Evolutionary conservation across 2,888 invertebrate species (phyloP).

Genomic region (Salpingus planirostris): DNA sequence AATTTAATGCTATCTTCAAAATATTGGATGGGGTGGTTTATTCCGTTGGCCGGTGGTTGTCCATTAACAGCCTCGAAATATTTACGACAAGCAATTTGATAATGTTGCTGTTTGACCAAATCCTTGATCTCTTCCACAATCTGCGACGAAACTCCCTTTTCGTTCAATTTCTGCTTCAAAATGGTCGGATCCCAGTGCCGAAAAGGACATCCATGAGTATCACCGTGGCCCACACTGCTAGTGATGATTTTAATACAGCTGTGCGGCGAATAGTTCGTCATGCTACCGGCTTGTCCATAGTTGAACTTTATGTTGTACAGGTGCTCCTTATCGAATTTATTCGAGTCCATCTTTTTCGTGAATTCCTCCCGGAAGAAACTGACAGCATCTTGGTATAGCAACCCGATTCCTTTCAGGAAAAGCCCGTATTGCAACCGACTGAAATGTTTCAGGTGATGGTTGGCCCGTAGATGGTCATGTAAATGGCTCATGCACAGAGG

Average conservation of each 20-base stretch:
- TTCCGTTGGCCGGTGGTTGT: constrained; percentile 52
- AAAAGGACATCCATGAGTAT: constrained; percentile 92
- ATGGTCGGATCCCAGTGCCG: constrained; percentile 65
- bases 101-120: constrained; percentile 68
- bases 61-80: constrained; percentile 69
- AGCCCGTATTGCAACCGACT: constrained; percentile 87
- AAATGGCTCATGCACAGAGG: constrained; percentile 94
- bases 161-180: constrained; percentile 63
- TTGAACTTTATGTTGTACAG: constrained; percentile 85
- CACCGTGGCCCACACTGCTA: constrained; percentile 63
- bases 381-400: constrained; percentile 82
- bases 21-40: constrained; percentile 88
- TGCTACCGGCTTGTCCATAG: constrained; percentile 93
- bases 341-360: constrained; percentile 69
- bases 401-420: constrained; percentile 91
- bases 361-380: constrained; percentile 90
- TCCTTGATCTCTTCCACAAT: constrained; percentile 65
- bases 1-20: constrained; percentile 80
- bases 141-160: constrained; percentile 54
- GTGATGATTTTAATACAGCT: constrained; percentile 89
- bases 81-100: constrained; percentile 80
- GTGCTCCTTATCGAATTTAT: constrained; percentile 89
- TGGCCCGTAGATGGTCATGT: constrained; percentile 66
- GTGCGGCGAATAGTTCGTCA: constrained; percentile 80
- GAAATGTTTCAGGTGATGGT: constrained; percentile 84